Percentiles rank a stretch among this genome's conserved stretches.
Evolutionary conservation across 2,888 invertebrate genomes (phyloP).

Genomic region (Pollenia angustigena): DNA sequence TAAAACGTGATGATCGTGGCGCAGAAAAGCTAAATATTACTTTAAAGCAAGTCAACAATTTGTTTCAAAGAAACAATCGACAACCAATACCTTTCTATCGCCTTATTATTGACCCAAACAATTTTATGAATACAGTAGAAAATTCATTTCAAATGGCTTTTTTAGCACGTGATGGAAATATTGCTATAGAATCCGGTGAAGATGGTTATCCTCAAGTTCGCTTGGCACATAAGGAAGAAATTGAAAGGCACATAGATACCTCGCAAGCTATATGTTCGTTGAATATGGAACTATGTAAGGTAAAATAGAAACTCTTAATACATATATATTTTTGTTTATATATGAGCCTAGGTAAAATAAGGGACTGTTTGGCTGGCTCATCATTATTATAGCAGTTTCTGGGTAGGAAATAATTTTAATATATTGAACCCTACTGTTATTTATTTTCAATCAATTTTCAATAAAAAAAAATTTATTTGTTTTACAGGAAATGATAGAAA

Average conservation of each 20-base stretch:
- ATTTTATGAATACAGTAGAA: conserved; percentile 86
- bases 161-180: conserved; percentile 85
- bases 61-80: conserved; percentile 82
- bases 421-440: too few species aligned
- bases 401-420: too few species aligned
- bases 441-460: neutral
- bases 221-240: conserved; percentile 74
- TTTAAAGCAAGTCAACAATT: conserved; percentile 83
- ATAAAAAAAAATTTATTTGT: neutral
- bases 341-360: too few species aligned
- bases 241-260: conserved; percentile 71
- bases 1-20: conserved; percentile 85
- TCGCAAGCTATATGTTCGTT: conserved; percentile 79
- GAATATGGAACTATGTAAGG: conserved; percentile 77
- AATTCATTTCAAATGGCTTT: conserved; percentile 87
- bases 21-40: conserved; percentile 85
- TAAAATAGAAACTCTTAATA: conserved; percentile 57
- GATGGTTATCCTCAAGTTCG: conserved; percentile 80
- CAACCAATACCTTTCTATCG: conserved; percentile 86
- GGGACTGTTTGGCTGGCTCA: too few species aligned
- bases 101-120: conserved; percentile 85
- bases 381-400: too few species aligned
- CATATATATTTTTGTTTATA: too few species aligned
- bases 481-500: conserved; percentile 78
- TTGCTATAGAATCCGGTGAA: conserved; percentile 84